phyloP scores from a whole-genome alignment of 2,888 invertebrate genomes.

The Acronicta psi region DNA sequence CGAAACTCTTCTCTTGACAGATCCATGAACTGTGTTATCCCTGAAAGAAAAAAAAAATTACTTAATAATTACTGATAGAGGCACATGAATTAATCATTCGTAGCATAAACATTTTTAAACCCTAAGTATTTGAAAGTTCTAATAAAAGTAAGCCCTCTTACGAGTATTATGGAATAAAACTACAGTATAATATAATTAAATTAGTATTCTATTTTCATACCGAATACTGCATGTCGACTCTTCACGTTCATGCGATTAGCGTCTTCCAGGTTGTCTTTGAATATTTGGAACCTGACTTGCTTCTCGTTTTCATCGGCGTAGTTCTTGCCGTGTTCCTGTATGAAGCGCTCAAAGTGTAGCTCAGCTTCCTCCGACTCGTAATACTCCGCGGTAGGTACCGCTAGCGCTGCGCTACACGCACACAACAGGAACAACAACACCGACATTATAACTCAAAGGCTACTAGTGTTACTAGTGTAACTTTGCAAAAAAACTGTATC shows the following conservation, averaged over 20 bases:
- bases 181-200: background rate
- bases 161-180: background rate
- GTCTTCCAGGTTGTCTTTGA: constrained; percentile 27
- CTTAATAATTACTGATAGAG: too few species aligned
- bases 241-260: constrained; percentile 19
- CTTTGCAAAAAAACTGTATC: background rate
- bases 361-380: constrained; percentile 29
- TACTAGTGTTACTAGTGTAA: background rate
- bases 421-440: constrained; percentile 13
- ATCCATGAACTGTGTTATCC: constrained; percentile 38
- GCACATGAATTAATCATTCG: too few species aligned
- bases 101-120: too few species aligned
- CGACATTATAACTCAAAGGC: constrained; percentile 6
- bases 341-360: constrained; percentile 32
- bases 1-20: constrained; percentile 18
- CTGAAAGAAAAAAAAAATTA: constrained; percentile 13
- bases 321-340: constrained; percentile 9
- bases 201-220: constrained; percentile 12
- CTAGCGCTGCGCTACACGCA: constrained; percentile 1
- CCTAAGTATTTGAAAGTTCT: too few species aligned
- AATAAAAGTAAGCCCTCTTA: background rate
- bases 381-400: background rate
- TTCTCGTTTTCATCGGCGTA: constrained; percentile 35
- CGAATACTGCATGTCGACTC: constrained; percentile 15
- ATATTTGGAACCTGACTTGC: constrained; percentile 31